Base-by-base conservation (phyloP, 2,888 invertebrate genomes). In the Volucella bombylans region DNA sequence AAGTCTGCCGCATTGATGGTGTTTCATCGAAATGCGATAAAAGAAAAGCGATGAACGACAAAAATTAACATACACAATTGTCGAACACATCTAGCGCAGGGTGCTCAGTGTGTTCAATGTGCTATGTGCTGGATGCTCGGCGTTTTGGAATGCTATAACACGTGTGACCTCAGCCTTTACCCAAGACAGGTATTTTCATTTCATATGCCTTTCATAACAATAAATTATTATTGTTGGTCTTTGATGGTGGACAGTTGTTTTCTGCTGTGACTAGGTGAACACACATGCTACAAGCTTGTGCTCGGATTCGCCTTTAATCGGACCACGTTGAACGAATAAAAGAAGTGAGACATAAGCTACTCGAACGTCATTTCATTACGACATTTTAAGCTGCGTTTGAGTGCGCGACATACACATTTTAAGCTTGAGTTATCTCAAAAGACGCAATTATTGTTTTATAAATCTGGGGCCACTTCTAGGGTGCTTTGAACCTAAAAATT, bases 161-260 rank as follows among this genome's bases (percentile, higher is more conserved):
- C 76, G 67, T 67, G 76, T 67, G 76, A 76, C 59, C 74, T 65
- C 74, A 59, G 68, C 54, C 45, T 68, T 47, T 68, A 14, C 49
- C 47, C 57, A 59, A 69, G 59, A 59, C 45, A 67, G 50, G 52
- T 61, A 61, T 68, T 54, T 68, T 23, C n/a, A n/a, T 39, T 50
- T 57, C 38, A 65, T 11, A 59, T 49, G 65, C 55, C 59, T 59
- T 52, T 59, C 59, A 68, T 76, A 61, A 61, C 45, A 68, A 76
- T 76, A 59, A 68, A 59, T 68, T 76, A 59, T 67, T 76, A 47
- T 62, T 38, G 39, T 67, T 52, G 59, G 31, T n/a, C 65, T 74
- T 57, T 18, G 18, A 41, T 57, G 12, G 73, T 14, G 11, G 41
- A 65, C 39, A 65, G 61, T 59, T 41, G 18, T 57, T 65, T 14